These are phyloP conservation scores for Pomacea canaliculata DNA, from an alignment of 2,888 invertebrate species.

Conservation along the genomic window DNA sequence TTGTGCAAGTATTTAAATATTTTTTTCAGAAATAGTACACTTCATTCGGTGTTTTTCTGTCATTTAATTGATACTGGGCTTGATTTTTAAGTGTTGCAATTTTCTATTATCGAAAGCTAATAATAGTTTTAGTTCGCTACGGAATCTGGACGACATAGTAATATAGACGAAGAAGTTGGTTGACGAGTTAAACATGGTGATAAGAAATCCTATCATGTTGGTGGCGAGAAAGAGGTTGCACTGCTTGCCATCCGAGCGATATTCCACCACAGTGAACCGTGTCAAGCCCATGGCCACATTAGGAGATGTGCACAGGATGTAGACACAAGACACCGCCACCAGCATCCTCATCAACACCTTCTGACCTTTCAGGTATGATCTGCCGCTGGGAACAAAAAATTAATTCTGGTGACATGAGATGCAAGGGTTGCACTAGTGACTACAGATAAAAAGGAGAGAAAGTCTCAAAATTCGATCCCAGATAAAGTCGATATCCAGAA, in stretches of 20 bases:
- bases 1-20: too few species aligned
- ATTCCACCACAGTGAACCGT: background rate
- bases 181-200: slow-evolving; percentile 17
- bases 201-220: background rate
- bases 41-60: too few species aligned
- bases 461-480: too few species aligned
- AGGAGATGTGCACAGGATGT: slow-evolving; percentile 7
- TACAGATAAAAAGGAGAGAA: too few species aligned
- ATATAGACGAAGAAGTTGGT: slow-evolving; percentile 21
- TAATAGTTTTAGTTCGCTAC: slow-evolving; percentile 2
- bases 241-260: slow-evolving; percentile 1
- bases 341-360: slow-evolving; percentile 19
- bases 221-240: slow-evolving; percentile 9
- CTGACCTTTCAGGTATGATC: slow-evolving; percentile 2
- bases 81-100: too few species aligned
- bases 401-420: too few species aligned
- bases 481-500: too few species aligned
- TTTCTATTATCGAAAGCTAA: too few species aligned
- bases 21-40: too few species aligned
- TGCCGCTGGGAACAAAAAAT: too few species aligned
- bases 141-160: slow-evolving; percentile 17
- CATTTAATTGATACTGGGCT: too few species aligned
- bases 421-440: too few species aligned
- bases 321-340: slow-evolving; percentile 17
- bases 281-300: slow-evolving; percentile 7